Conservation (phyloP, 2,888 invertebrate genomes). For the Iphiclides podalirius region DNA sequence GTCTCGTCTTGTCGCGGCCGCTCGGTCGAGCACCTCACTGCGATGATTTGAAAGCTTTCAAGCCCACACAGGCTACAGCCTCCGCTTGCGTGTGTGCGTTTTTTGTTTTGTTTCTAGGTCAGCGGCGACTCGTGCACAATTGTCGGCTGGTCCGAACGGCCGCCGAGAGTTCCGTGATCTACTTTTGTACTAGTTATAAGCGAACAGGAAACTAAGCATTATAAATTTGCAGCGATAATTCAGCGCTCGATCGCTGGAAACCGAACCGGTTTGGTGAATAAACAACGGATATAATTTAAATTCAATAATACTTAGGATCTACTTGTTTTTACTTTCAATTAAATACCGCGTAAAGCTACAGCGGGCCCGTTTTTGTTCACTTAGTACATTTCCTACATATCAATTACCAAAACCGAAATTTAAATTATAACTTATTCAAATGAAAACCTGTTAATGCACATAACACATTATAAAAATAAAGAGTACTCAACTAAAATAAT, state of each 20-base stretch:
- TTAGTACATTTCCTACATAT: too few species aligned
- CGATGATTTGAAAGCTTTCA: constrained; percentile 66
- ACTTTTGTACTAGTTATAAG: constrained; percentile 41
- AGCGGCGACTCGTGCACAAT: constrained; percentile 33
- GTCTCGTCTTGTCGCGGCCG: constrained; percentile 40
- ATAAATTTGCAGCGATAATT: constrained; percentile 32
- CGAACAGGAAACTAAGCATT: constrained; percentile 15
- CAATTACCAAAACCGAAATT: too few species aligned
- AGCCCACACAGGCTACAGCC: constrained; percentile 51
- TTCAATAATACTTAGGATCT: too few species aligned
- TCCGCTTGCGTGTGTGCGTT: constrained; percentile 39
- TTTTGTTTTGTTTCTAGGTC: constrained; percentile 68
- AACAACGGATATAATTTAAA: too few species aligned
- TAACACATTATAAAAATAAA: too few species aligned
- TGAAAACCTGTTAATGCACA: too few species aligned
- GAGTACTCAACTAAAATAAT: too few species aligned
- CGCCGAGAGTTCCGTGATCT: constrained; percentile 58
- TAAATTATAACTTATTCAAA: too few species aligned
- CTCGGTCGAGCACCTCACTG: constrained; percentile 40
- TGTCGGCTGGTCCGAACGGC: constrained; percentile 30
- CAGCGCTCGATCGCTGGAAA: constrained; percentile 10
- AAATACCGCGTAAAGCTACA: too few species aligned
- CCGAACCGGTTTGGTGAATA: constrained; percentile 4
- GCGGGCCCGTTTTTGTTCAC: too few species aligned
- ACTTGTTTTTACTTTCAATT: too few species aligned